Evolutionary conservation across 2,797 vertebrate genomes (phyloP).

Genomic region (Enteromius radiatus): DNA sequence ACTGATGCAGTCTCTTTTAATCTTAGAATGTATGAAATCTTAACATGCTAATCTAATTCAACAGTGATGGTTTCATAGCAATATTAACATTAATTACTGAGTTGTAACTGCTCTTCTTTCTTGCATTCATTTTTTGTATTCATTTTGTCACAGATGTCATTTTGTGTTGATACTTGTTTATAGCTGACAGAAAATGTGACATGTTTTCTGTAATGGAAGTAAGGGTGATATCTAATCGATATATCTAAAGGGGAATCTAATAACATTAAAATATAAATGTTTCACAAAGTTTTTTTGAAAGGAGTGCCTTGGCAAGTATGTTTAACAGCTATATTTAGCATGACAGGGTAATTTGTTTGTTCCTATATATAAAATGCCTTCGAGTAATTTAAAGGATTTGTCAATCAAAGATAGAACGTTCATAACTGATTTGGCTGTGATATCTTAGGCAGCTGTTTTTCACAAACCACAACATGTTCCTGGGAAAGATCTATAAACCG

Average conservation of each 20-base stretch:
- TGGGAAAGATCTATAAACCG: background rate
- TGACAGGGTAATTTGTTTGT: constrained; percentile 10
- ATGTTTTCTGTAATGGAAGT: background rate
- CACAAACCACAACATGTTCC: background rate
- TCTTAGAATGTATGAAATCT: background rate
- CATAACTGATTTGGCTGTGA: constrained; percentile 12
- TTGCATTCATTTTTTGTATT: background rate
- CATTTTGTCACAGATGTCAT: background rate
- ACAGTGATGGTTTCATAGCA: background rate
- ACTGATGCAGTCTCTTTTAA: background rate
- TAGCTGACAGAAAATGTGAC: background rate
- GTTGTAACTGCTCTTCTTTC: background rate
- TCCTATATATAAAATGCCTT: background rate
- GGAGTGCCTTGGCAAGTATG: background rate
- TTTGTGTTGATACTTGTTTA: background rate
- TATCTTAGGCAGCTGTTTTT: constrained; percentile 4
- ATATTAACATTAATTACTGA: background rate
- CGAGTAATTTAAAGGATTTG: constrained; percentile 8
- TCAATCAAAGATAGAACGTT: constrained; percentile 6
- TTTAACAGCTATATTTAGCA: background rate
- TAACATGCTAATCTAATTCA: background rate
- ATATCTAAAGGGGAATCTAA: no score
- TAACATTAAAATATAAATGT: background rate
- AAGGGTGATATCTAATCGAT: background rate
- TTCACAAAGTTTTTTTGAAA: background rate